These are phyloP conservation scores for Deilephila porcellus DNA, from an alignment of 2,888 invertebrate species.

Conservation along the genomic window DNA sequence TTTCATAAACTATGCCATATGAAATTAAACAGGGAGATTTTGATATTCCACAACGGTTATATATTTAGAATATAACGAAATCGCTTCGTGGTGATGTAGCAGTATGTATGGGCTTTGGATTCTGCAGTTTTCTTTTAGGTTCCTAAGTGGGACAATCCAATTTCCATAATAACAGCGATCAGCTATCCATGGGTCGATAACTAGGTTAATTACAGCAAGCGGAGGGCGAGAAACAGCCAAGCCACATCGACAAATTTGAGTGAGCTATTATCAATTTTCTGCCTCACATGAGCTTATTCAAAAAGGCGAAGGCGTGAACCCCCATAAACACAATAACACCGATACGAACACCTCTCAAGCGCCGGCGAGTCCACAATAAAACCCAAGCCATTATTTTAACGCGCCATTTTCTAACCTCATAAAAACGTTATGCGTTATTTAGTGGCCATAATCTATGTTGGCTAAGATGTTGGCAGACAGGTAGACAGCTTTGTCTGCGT, in stretches of 20 bases:
- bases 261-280: background rate
- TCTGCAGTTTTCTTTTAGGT: too few species aligned
- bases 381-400: slow-evolving; percentile 44
- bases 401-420: slow-evolving; percentile 49
- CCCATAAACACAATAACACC: slow-evolving; percentile 15
- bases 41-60: background rate
- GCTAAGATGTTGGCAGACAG: slow-evolving; percentile 33
- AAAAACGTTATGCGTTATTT: slow-evolving; percentile 49
- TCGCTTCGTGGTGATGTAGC: too few species aligned
- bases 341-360: background rate
- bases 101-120: too few species aligned
- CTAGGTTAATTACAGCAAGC: too few species aligned
- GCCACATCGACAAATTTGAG: too few species aligned
- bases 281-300: background rate
- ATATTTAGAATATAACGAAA: background rate
- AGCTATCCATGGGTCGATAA: too few species aligned
- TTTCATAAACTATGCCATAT: too few species aligned
- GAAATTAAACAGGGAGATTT: too few species aligned
- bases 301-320: background rate
- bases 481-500: slow-evolving; percentile 36
- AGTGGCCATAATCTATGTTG: slow-evolving; percentile 38
- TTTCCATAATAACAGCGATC: background rate
- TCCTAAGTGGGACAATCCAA: too few species aligned
- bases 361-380: slow-evolving; percentile 41
- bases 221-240: background rate